Conservation (phyloP, 2,888 invertebrate genomes). For the Lepas anatifera region DNA sequence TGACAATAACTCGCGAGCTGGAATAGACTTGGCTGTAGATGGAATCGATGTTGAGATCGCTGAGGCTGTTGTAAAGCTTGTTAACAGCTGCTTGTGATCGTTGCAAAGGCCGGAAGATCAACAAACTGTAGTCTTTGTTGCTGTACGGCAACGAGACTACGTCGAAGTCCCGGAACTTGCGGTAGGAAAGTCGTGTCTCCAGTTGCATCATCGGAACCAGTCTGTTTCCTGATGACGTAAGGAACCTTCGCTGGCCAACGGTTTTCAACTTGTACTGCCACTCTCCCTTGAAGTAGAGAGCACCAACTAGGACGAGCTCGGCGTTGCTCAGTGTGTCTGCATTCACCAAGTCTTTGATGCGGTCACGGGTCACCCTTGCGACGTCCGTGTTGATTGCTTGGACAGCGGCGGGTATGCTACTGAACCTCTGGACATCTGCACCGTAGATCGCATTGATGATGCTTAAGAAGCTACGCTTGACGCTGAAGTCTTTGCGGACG, state of each 20-base stretch:
- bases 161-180: background rate
- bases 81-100: background rate
- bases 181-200: background rate
- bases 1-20: background rate
- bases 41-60: background rate
- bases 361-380: background rate
- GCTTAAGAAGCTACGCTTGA: background rate
- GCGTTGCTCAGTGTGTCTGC: background rate
- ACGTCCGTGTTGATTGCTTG: background rate
- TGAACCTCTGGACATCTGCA: background rate
- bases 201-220: background rate
- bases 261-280: background rate
- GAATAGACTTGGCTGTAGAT: background rate
- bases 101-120: background rate
- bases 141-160: background rate
- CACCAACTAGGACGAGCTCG: background rate
- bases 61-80: background rate
- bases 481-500: background rate
- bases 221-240: background rate
- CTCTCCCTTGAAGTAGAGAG: background rate
- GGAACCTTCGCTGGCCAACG: no score
- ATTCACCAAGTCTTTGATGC: background rate
- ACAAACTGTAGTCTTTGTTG: background rate
- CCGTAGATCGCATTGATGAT: background rate
- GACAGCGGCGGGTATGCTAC: background rate